Evolutionary conservation across 30 jellyfish, hydroid and myxozoan species (phyloP), one percentile per base, ranked within the genome.

Genomic region (Hydra vulgaris): DNA sequence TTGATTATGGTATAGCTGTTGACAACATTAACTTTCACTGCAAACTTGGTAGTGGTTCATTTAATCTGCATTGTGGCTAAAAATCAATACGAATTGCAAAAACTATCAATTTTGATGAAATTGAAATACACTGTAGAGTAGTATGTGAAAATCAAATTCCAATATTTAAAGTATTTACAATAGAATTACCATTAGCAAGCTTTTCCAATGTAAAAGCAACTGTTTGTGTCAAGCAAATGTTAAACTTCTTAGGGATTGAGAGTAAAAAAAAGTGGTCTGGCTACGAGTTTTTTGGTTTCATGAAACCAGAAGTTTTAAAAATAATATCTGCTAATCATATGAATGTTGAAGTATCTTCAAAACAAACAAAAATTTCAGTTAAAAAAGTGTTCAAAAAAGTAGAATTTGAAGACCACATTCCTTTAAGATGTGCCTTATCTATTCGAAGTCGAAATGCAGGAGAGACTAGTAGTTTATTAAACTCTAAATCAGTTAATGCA

Each of bases 251-350:
- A 21, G 81, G 56, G 7, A 25, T 73, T 19, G 20, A 20, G 23
- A 21, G 73, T 20, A 73, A 73, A 7, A 73, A 73, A 25, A 21
- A 73, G 53, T 73, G 81, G 81, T 20, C 81, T 20, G 81, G 81
- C 17, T 73, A 20, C 53, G 81, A 73, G 53, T 73, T 20, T 25
- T 73, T 73, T 73, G 81, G 81, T 20, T 73, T 73, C 17, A 73
- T 73, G 81, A 73, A 73, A 25, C 81, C 53, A 73, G 81, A 73
- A 73, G 56, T 73, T n/a, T 21, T 73, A 20, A 21, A 25, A 20
- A 25, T 26, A 25, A 26, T 73, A 20, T 20, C 23, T 73, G 8
- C 17, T 25, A 17, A 73, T 25, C 26, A 73, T 22, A 21, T 25
- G 15, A 53, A 21, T 20, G 17, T 21, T 73, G 53, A 73, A 7